Evolutionary conservation across 2,888 invertebrate species (phyloP), one percentile per base, ranked within the genome.

Genomic region (Carterocephalus palaemon): DNA sequence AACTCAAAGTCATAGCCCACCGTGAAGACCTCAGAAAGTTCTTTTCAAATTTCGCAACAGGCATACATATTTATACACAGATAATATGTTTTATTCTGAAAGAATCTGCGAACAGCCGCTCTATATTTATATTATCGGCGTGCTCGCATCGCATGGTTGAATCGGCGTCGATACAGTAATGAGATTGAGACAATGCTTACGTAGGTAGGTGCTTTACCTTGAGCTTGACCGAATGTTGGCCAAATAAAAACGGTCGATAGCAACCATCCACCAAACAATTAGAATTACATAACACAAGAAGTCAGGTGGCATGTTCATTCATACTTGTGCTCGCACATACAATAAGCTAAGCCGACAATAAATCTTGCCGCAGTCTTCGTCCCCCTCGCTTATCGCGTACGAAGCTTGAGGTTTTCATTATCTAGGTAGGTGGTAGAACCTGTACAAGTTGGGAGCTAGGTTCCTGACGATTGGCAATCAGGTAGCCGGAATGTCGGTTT

Each of bases 201-300:
- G 23, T 24, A 32, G 1, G 16, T 29, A 7, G 12, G 4, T 32
- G 37, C 47, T 53, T 53, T 61, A 56, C 74, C 73, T 75, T 78
- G 72, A 76, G 62, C 76, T 76, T 78, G 73, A 75, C 66, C 75
- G 57, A 56, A 48, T 51, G 52, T 54, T 49, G 49, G 50, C 48
- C 45, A 53, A 53, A 64, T 51, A 54, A 66, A 49, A 34, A 32
- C 24, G 7, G 20, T 26, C 51, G 39, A 42, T 43, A 37, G 48
- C 37, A 32, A 36, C 36, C 3, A 16, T 55, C 52, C 53, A 63
- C 65, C 60, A 62, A 65, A 57, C 38, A 48, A 62, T 70, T 73
- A 57, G 37, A 48, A 62, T 70, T 73, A 66, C 61, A 62, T 68
- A 72, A 76, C 42, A 31, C 47, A 43, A 48, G 10, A n/a, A n/a